These are phyloP conservation scores for Lasius fuliginosus DNA, from an alignment of 2,888 invertebrate genomes.

Conservation along the genomic window DNA sequence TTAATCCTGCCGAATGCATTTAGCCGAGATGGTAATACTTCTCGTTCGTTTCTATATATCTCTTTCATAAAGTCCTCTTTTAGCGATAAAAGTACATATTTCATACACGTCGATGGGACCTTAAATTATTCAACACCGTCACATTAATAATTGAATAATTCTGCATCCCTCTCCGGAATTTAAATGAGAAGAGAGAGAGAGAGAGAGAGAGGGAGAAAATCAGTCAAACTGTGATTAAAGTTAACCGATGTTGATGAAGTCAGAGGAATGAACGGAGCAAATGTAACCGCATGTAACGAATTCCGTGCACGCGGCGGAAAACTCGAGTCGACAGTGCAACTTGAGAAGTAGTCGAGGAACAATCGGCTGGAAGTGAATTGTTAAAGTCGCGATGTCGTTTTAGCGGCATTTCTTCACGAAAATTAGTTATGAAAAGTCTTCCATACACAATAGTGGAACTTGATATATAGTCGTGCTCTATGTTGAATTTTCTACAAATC, in stretches of 20 bases:
- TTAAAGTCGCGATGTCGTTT: slow-evolving; percentile 30
- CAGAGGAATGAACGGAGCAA: not conserved
- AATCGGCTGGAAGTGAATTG: slow-evolving; percentile 44
- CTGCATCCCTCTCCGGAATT: not conserved
- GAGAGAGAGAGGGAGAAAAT: not conserved
- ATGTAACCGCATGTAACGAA: slow-evolving; percentile 35
- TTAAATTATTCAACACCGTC: not conserved
- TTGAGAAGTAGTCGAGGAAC: slow-evolving; percentile 36
- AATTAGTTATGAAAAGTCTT: slow-evolving; percentile 41
- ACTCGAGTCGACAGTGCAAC: slow-evolving; percentile 36
- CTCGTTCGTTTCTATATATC: not conserved
- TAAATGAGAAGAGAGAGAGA: not conserved
- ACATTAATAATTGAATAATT: not conserved
- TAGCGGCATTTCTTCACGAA: slow-evolving; percentile 15
- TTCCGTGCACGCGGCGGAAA: slow-evolving; percentile 42
- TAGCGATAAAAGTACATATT: not conserved
- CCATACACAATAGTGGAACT: not conserved
- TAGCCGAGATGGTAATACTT: not conserved
- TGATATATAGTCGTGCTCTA: not conserved
- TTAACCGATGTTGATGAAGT: slow-evolving; percentile 17
- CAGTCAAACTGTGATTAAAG: slow-evolving; percentile 1
- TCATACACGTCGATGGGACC: not conserved
- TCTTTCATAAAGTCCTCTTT: not conserved
- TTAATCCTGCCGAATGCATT: slow-evolving; percentile 11
- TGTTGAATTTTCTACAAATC: slow-evolving; percentile 19